A percentile compares a stretch with the other conserved stretches of the same genome.
Evolutionary conservation across 2,797 vertebrate genomes (phyloP).

Genomic region (Pangasius macronema): DNA sequence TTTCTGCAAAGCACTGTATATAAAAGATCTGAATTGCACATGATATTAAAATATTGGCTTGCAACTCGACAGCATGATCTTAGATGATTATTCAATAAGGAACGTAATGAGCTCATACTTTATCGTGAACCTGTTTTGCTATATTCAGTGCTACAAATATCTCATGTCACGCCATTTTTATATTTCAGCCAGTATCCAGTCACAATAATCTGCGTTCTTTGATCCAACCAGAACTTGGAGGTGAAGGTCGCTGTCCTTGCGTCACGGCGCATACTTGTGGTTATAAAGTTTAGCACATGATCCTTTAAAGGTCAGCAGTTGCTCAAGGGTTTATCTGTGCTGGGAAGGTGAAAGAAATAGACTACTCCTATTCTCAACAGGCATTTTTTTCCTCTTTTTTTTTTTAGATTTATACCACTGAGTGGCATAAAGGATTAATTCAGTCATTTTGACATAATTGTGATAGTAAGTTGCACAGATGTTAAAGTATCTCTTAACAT

Average conservation of each 20-base stretch:
- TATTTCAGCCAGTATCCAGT: neutral
- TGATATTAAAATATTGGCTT: neutral
- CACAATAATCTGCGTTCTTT: neutral
- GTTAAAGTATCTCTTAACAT: neutral
- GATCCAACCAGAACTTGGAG: neutral
- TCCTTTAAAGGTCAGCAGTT: slow-evolving; percentile 2
- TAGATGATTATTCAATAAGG: neutral
- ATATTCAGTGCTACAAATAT: neutral
- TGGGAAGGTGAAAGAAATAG: neutral
- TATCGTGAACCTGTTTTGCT: neutral
- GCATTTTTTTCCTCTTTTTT: no score
- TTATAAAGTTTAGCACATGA: neutral
- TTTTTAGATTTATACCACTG: neutral
- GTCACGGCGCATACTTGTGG: neutral
- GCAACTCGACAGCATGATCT: neutral
- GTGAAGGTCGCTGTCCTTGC: neutral
- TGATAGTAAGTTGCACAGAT: no score
- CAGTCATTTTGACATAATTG: neutral
- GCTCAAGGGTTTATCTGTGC: neutral
- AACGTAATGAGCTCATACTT: neutral
- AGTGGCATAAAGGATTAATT: neutral
- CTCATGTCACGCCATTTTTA: neutral
- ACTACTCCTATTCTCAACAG: neutral
- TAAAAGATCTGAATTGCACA: neutral
- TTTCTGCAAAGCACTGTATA: neutral